A percentile compares a stretch with the other conserved stretches of the same genome.
Evolutionary conservation across 2,888 invertebrate genomes (phyloP).

Genomic region (Melinaea marsaeus): DNA sequence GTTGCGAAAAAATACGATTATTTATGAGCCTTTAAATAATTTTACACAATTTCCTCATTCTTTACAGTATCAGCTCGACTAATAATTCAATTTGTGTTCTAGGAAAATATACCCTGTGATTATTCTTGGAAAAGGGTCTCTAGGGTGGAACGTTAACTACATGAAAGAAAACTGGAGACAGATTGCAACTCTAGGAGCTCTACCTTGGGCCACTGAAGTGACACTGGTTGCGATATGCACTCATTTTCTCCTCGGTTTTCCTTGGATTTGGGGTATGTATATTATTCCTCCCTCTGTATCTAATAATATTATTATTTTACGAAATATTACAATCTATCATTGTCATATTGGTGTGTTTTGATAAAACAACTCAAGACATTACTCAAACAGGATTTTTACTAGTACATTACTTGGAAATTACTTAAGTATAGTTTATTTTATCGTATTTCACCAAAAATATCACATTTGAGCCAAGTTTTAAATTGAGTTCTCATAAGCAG

Average conservation of each 20-base stretch:
- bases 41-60: background rate
- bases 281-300: background rate
- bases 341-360: too few species aligned
- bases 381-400: too few species aligned
- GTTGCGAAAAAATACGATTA: background rate
- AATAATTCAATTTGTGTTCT: slow-evolving; percentile 25
- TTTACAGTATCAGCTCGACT: background rate
- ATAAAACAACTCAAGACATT: too few species aligned
- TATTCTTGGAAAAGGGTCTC: slow-evolving; percentile 65
- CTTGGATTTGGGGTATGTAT: slow-evolving; percentile 65
- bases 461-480: too few species aligned
- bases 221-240: slow-evolving; percentile 52
- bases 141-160: slow-evolving; percentile 58
- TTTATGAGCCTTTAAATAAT: background rate
- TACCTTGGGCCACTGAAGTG: slow-evolving; percentile 65
- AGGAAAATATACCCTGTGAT: slow-evolving; percentile 69
- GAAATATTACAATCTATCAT: too few species aligned
- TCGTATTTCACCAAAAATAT: too few species aligned
- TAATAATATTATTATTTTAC: background rate
- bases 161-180: slow-evolving; percentile 59
- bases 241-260: slow-evolving; percentile 55
- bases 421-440: too few species aligned
- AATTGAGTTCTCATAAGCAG: too few species aligned
- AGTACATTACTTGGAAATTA: too few species aligned
- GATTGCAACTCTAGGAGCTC: slow-evolving; percentile 52